A percentile compares a stretch with the other conserved stretches of the same genome.
Evolutionary conservation across 2,888 invertebrate genomes (phyloP).

Genomic region (Aphodius granarius): DNA sequence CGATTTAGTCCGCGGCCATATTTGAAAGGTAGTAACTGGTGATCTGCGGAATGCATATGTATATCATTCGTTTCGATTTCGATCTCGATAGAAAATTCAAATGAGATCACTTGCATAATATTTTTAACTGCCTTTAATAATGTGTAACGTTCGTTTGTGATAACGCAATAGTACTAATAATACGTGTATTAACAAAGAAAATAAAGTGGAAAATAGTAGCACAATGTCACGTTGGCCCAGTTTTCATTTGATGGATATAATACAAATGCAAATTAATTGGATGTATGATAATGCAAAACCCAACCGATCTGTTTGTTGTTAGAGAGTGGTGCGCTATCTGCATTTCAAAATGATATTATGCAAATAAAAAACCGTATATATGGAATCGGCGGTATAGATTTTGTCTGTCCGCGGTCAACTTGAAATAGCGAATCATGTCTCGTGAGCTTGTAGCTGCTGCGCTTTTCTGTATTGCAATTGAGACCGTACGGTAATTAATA

Average conservation of each 20-base stretch:
- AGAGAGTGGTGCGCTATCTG: conserved; percentile 22
- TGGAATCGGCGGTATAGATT: conserved; percentile 22
- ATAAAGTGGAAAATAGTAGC: background rate
- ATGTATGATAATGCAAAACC: conserved; percentile 27
- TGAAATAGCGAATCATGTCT: background rate
- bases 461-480: conserved; percentile 3
- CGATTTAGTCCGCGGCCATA: too few species aligned
- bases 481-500: conserved; percentile 6
- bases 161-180: background rate
- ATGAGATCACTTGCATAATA: background rate
- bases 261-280: conserved; percentile 24
- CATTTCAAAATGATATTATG: conserved; percentile 28
- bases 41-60: too few species aligned
- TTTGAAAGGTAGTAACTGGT: too few species aligned
- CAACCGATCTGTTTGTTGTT: conserved; percentile 23
- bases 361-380: conserved; percentile 25
- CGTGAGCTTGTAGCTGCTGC: background rate
- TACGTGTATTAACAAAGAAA: background rate
- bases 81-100: background rate
- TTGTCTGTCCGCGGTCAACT: conserved; percentile 10
- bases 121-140: background rate
- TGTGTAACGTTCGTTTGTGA: background rate
- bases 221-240: background rate
- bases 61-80: too few species aligned
- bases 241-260: background rate